A percentile compares a stretch with the other conserved stretches of the same genome.
Conservation (phyloP, 92 coral and sea anemone genomes). For the Montipora capitata region DNA sequence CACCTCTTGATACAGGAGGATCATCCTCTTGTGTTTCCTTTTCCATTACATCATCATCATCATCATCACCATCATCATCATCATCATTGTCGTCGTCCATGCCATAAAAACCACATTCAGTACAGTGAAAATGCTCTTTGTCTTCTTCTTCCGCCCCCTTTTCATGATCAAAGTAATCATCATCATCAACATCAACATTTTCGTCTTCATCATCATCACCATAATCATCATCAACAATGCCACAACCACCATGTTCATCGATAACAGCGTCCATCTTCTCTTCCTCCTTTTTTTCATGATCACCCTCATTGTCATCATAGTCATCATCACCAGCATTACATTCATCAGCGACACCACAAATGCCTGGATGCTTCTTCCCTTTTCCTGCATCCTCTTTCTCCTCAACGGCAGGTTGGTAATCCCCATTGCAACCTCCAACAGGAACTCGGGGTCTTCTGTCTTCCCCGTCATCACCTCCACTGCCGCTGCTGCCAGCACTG, state of each 20-base stretch:
- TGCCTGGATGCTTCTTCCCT: neutral
- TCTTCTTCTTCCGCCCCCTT: too few species aligned
- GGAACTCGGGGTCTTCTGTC: neutral
- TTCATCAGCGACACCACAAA: neutral
- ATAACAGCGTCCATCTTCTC: neutral
- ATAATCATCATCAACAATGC: too few species aligned
- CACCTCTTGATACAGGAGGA: neutral
- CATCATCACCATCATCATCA: neutral
- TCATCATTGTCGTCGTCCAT: neutral
- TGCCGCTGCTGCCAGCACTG: constrained; percentile 4
- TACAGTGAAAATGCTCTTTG: too few species aligned
- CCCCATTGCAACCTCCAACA: constrained; percentile 27
- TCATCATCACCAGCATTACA: neutral
- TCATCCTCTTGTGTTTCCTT: too few species aligned
- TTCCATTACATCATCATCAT: neutral
- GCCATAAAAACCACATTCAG: too few species aligned
- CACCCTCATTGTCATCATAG: neutral
- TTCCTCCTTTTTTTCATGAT: neutral
- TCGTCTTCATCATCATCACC: neutral
- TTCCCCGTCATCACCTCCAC: constrained; percentile 52
- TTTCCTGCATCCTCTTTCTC: neutral
- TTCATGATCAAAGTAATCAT: neutral
- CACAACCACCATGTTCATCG: too few species aligned
- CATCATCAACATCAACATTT: neutral
- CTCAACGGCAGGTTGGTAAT: neutral